Evolutionary conservation across 2,888 invertebrate species (phyloP), one percentile per base, ranked within the genome.

Genomic region (Microchrysa polita): DNA sequence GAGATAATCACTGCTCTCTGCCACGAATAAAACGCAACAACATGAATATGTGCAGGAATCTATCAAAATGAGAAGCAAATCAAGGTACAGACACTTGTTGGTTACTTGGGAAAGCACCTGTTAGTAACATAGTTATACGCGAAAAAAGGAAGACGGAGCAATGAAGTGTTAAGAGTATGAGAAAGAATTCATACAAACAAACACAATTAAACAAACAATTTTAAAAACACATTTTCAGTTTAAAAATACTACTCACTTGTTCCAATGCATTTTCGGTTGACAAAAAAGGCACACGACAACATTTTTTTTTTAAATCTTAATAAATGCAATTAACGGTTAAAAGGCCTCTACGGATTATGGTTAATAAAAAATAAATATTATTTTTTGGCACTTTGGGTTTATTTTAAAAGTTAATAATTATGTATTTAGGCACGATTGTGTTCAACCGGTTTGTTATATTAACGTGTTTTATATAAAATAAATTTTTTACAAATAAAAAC

Each of bases 371-470:
- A 4, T 48, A 48, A 48, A 5, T 9, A 42, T n/a, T 61, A 12
- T 9, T 16, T 60, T n/a, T 61, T 34, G 61, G 61, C 61, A 61
- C 61, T 61, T 61, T 14, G 42, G 16, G 2, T 34, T 59, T 18
- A 40, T 34, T 61, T 40, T 18, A 65, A 42, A 34, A 34, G 27
- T 34, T 34, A 34, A 34, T 48, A 65, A n/a, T n/a, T 48, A 48
- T 34, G 27, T 34, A 34, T 34, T 34, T 48, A 65, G 65, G 65
- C 65, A 65, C 65, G 65, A 65, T 65, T 65, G 65, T 65, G 65
- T 65, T 48, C 65, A 48, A 65, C 65, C 65, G 65, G 48, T 44
- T 55, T 5, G 7, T 55, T 20, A 55, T 20, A 16, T n/a, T 34
- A 34, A 55, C 10, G 12, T 55, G 7, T 55, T 63, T 2, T 44